Evolutionary conservation across 2,797 vertebrate genomes (phyloP), one percentile per base, ranked within the genome.

Genomic region (Phaenicophaeus curvirostris): DNA sequence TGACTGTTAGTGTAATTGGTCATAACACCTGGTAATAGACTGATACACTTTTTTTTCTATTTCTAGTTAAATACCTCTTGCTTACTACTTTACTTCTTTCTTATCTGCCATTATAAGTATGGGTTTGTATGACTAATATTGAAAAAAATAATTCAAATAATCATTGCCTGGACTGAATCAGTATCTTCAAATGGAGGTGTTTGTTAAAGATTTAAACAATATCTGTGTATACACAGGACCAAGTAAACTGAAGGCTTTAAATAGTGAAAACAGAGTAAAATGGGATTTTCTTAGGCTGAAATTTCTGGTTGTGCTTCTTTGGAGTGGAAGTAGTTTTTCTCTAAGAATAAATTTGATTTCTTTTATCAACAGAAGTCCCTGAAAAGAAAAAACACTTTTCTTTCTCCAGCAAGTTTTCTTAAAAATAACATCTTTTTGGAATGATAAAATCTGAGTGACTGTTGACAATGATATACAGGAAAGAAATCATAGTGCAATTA

Each of bases 171-270:
- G 44, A 16, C 18, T 44, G 42, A 44, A 44, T 44, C 15, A 44
- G 15, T 44, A 44, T 44, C 18, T 44, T 18, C 42, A 44, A 44
- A 18, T 44, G 42, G 37, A 78, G 19, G 4, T 54, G 7, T 57
- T 65, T 67, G 12, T 44, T 78, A 76, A 82, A 66, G 3, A 3
- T 42, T 87, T 82, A 61, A 73, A 66, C 1, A 28, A 7, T n/a
- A 11, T 37, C 5, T 58, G 17, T 55, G 2, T 51, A 17, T 28
- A 31, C 3, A 14, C 0, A 5, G 33, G 3, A 44, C 28, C 10
- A 69, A 58, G 6, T 51, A 77, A 80, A 69, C 11, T 1, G 20
- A 67, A 69, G 88, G 12, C 15, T 67, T 62, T 71, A 19, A 77
- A 27, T 24, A 59, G 11, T 20, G 10, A 72, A 87, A 86, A 5